A percentile compares a stretch with the other conserved stretches of the same genome.
Conservation (phyloP, 2,888 invertebrate genomes). For the Tinea semifulvella region DNA sequence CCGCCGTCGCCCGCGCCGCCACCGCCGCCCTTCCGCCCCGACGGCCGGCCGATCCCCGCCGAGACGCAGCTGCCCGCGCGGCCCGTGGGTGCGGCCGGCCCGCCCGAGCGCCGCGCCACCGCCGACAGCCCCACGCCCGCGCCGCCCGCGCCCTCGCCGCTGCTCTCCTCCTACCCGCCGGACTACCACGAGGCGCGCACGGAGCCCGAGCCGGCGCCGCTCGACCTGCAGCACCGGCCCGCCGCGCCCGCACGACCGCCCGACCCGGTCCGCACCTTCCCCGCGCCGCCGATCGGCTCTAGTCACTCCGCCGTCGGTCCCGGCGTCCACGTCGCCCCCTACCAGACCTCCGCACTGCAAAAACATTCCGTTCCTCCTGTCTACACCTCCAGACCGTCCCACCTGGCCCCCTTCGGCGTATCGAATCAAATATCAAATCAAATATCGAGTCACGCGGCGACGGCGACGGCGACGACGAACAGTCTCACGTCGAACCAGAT, state of each 20-base stretch:
- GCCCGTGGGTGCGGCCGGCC: conserved; percentile 50
- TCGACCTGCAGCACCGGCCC: conserved; percentile 28
- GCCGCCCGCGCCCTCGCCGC: conserved; percentile 35
- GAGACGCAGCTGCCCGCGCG: conserved; percentile 52
- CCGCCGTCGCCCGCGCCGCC: conserved; percentile 74
- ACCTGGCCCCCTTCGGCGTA: conserved; percentile 51
- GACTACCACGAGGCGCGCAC: conserved; percentile 68
- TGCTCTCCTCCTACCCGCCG: conserved; percentile 56
- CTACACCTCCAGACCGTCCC: conserved; percentile 48
- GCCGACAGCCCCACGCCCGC: conserved; percentile 58
- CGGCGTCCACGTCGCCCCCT: conserved; percentile 52
- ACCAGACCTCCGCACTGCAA: conserved; percentile 54
- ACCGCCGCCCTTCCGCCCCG: conserved; percentile 73
- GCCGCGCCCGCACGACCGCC: conserved; percentile 32
- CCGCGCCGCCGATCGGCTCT: conserved; percentile 55
- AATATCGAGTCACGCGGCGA: no score
- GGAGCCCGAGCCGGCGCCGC: conserved; percentile 25
- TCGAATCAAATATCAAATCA: conserved; percentile 60
- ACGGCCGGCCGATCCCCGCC: conserved; percentile 51
- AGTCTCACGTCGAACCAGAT: conserved; percentile 35
- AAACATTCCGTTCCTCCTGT: conserved; percentile 57
- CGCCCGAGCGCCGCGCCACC: conserved; percentile 54
- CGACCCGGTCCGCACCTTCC: conserved; percentile 45
- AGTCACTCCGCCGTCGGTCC: conserved; percentile 60
- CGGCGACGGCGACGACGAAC: conserved; percentile 32